Evolutionary conservation across 30 jellyfish, hydroid and myxozoan genomes (phyloP), one percentile per base, ranked within the genome.

Genomic region (Cassiopea andromeda): DNA sequence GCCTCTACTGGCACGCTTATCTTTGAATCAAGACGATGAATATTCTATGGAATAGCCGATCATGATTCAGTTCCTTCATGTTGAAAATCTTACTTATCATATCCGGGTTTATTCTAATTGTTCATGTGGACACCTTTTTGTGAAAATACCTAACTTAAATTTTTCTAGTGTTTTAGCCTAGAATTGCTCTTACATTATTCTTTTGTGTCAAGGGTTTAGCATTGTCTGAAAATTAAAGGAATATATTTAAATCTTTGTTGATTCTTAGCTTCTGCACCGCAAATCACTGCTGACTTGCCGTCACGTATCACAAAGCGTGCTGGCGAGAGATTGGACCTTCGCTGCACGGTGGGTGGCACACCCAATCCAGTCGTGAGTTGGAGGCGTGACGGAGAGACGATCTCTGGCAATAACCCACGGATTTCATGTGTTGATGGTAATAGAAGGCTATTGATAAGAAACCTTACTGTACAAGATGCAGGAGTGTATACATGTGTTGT

Each of bases 401-500:
- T 85, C 18, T 43, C 2, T 16, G 73, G 60, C 48, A 85, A 66
- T 46, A 48, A 73, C 81, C 87, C 87, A 4, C 66, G 87, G n/a
- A 0, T 74, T 73, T 72, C 49, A 43, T 54, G 18, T 17, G 17
- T 64, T 1, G 72, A 85, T 38, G 87, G 81, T 14, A 72, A 50
- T 18, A 77, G 77, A 46, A 59, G 79, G 46, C 80, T 85, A 44
- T 6, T 59, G 57, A 46, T 85, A 1, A 43, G 82, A 46, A 54
- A 10, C 45, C 77, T 85, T 70, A 58, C 54, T 6, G 38, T 19
- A 16, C 87, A 85, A 7, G 93, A 85, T 73, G 93, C 93, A 8
- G 93, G 93, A 1, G 44, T 59, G 10, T 85, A 85, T 71, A 38
- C 93, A 2, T 85, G 93, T 64, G 57, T 76, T 45, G 86, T 71